These are phyloP conservation scores for Melipona bicolor DNA, from an alignment of 2,888 invertebrate genomes.

Conservation along the genomic window DNA sequence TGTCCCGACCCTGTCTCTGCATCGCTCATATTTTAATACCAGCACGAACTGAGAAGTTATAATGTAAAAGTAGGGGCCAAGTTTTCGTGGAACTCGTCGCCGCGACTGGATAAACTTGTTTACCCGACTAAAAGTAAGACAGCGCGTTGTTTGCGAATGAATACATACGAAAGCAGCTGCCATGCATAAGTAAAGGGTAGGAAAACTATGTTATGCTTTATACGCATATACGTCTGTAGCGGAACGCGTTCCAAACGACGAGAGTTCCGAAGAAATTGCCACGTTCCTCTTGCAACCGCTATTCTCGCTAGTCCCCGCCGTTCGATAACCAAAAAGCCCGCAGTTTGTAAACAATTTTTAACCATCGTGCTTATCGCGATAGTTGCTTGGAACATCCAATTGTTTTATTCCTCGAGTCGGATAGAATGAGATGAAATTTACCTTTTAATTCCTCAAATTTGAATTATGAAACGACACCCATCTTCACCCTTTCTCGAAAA, in stretches of 20 bases:
- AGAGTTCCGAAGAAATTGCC: constrained; percentile 34
- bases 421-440: not conserved
- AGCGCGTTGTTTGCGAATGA: constrained; percentile 60
- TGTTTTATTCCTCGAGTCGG: not conserved
- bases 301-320: not conserved
- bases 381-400: constrained; percentile 10
- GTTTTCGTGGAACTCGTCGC: constrained; percentile 46
- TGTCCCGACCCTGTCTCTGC: constrained; percentile 15
- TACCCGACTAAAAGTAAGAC: constrained; percentile 60
- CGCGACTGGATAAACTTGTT: constrained; percentile 62
- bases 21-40: constrained; percentile 43
- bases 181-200: constrained; percentile 50
- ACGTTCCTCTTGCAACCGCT: not conserved
- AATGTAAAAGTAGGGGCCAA: constrained; percentile 52
- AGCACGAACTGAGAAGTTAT: constrained; percentile 44
- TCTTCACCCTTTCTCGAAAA: too few relatives aligned
- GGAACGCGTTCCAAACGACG: constrained; percentile 8
- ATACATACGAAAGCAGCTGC: constrained; percentile 51
- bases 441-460: not conserved
- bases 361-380: not conserved
- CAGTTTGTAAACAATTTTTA: not conserved
- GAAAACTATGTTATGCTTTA: constrained; percentile 27
- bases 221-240: constrained; percentile 15
- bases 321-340: constrained; percentile 17
- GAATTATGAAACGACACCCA: not conserved